Percentiles rank a stretch among this genome's conserved stretches.
Evolutionary conservation across 2,113 vertebrate species (phyloP).

Genomic region (Panurus biarmicus): DNA sequence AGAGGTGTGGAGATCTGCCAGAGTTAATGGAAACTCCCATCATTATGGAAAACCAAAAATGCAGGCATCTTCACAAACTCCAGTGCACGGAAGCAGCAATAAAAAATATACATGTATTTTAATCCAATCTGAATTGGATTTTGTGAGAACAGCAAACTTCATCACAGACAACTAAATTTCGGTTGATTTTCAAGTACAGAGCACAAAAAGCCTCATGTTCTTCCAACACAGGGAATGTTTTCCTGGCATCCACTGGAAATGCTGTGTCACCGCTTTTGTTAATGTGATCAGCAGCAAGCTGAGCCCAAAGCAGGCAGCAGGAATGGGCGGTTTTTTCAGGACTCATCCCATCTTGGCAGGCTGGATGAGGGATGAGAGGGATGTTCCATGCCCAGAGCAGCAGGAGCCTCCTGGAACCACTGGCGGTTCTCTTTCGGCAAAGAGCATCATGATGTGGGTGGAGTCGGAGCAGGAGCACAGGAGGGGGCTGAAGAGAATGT

Average conservation of each 20-base stretch:
- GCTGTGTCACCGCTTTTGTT: not conserved
- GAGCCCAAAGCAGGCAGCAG: not conserved
- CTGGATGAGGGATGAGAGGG: too few relatives aligned
- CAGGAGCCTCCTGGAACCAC: not conserved
- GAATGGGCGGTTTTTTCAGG: not conserved
- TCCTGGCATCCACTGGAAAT: not conserved
- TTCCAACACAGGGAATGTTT: not conserved
- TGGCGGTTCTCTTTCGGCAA: not conserved
- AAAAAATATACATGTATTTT: not conserved
- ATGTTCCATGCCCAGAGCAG: not conserved
- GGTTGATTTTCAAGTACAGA: not conserved
- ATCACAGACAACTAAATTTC: not conserved
- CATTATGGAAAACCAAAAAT: not conserved
- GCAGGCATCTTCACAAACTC: not conserved
- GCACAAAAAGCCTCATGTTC: not conserved
- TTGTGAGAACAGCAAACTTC: not conserved
- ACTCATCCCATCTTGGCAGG: not conserved
- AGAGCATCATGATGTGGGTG: rapidly evolving
- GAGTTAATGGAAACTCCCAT: not conserved
- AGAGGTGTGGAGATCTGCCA: not conserved
- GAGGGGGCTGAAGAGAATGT: not conserved
- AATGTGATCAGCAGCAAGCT: not conserved
- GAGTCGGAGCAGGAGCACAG: not conserved
- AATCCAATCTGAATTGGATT: not conserved
- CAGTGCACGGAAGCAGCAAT: not conserved